These are phyloP conservation scores for Coregonus clupeaformis DNA, from an alignment of 2,113 vertebrate species.

Conservation along the genomic window DNA sequence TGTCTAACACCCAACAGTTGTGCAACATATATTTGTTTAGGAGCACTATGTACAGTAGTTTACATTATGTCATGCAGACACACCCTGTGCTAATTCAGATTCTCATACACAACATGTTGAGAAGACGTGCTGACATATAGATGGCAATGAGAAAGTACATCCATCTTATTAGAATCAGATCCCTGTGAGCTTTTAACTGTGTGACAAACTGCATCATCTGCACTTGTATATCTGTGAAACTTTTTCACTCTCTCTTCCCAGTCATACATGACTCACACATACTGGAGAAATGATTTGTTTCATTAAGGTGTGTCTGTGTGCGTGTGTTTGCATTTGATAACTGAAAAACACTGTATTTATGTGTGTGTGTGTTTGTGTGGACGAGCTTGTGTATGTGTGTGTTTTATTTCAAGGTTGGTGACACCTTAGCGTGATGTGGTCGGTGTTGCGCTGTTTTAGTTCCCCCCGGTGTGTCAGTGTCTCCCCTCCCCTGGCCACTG, in stretches of 20 bases:
- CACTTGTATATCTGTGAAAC: too few species aligned
- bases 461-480: conserved; percentile 53
- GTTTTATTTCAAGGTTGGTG: background rate
- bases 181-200: too few species aligned
- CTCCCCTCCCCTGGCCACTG: conserved; percentile 40
- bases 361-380: conserved; percentile 17
- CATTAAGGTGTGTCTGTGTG: too few species aligned
- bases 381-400: conserved; percentile 32
- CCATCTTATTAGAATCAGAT: too few species aligned
- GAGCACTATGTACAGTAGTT: conserved; percentile 42
- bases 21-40: background rate
- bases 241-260: too few species aligned
- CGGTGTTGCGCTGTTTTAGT: conserved; percentile 52
- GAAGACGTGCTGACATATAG: too few species aligned
- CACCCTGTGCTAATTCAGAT: conserved; percentile 21
- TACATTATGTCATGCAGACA: conserved; percentile 40
- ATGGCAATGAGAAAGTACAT: too few species aligned
- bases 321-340: background rate
- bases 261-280: too few species aligned
- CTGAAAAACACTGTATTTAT: conserved; percentile 13
- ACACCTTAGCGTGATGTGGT: conserved; percentile 47
- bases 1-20: too few species aligned
- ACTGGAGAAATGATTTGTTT: too few species aligned
- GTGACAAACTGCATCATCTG: too few species aligned
- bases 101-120: too few species aligned